Base-by-base conservation (phyloP, 2,113 vertebrate genomes). In the Silurus glanis region DNA sequence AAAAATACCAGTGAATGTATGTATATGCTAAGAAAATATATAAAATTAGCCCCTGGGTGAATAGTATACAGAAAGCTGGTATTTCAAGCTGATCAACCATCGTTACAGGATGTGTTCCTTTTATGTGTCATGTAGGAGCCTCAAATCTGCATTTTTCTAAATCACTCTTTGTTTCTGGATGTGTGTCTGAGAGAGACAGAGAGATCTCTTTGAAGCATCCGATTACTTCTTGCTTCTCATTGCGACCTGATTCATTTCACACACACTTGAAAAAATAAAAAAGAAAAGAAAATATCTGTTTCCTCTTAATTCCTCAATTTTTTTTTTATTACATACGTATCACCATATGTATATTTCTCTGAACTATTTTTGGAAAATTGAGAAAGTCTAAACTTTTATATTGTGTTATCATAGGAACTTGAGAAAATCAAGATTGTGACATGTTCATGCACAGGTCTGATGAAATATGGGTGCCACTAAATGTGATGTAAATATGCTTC, bases 181-280 rank as follows among this genome's bases (percentile, higher is more conserved):
- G 37, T 80, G 37, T 58, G n/a, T 64, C 53, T 69, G 19, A 61
- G 62, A 56, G 74, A 6, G 83, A 37, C 37, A 37, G 37, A 37
- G 37, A 80, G 28, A 56, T 59, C 75, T 86, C 64, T 72, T 87
- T 76, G 82, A 83, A 78, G 85, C 71, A 10, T 7, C 0, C 16
- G 64, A 55, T 75, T 64, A 86, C 86, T 87, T 89, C 86, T 86
- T 89, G 84, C 64, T 83, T 83, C 47, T 83, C 25, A 12, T 6
- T 74, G 62, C 87, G 84, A 86, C 80, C 86, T 80, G 87, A 61
- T 75, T 81, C 23, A 64, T 37, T 53, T 80, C 14, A n/a, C 47
- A 47, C 79, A 62, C 64, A 25, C 72, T 21, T 64, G 49, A 75
- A 45, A 37, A 66, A 19, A 37, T 37, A 37, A 37, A 49, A 51